phyloP scores from a whole-genome alignment of 2,888 invertebrate genomes.

The Hylaea fasciaria region DNA sequence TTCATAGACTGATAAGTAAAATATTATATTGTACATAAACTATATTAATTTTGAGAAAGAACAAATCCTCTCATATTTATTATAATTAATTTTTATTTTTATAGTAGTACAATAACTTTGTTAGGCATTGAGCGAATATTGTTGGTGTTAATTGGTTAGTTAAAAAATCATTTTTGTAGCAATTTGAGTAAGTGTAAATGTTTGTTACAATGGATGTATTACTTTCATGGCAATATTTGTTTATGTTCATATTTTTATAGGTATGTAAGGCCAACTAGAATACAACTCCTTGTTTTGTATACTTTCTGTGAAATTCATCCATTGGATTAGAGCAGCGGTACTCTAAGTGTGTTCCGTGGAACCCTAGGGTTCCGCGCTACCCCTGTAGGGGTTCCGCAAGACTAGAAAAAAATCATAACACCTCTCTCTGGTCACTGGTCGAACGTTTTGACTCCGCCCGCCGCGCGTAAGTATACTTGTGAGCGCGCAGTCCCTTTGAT shows the following conservation, averaged over 20 bases:
- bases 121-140: conserved; percentile 67
- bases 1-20: conserved; percentile 74
- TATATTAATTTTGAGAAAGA: conserved; percentile 74
- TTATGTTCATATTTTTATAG: conserved; percentile 44
- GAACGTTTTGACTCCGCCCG: no score
- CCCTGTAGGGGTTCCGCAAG: no score
- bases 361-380: no score
- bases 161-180: conserved; percentile 64
- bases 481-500: no score
- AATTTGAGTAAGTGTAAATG: conserved; percentile 56
- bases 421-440: no score
- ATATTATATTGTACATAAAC: conserved; percentile 73
- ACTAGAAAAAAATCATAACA: no score
- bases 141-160: conserved; percentile 69
- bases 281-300: background rate
- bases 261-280: conserved; percentile 2
- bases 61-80: conserved; percentile 80
- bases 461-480: no score
- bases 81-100: conserved; percentile 63
- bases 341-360: no score
- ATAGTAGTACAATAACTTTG: conserved; percentile 57
- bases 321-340: no score
- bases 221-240: conserved; percentile 50
- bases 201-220: conserved; percentile 53
- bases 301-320: conserved; percentile 32